phyloP scores from a whole-genome alignment of 1,140 invertebrate species.

The Drosophila carrolli region DNA sequence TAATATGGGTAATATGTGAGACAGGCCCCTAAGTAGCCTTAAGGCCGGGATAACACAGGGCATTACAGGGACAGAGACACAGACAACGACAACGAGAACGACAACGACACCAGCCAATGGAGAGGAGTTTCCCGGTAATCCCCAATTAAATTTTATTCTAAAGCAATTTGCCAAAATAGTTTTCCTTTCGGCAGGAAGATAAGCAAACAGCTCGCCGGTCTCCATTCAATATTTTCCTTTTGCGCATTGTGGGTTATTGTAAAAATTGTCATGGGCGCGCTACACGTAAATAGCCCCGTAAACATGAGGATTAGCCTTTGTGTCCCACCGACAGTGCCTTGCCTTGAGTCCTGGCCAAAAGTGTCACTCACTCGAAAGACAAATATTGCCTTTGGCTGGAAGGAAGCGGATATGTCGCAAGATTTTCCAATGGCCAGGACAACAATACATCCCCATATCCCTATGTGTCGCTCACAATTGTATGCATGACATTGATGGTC shows the following conservation, averaged over 20 bases:
- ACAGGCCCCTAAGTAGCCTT: conserved; percentile 81
- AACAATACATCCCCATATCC: conserved; percentile 52
- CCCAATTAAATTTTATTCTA: conserved; percentile 83
- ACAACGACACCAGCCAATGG: not conserved
- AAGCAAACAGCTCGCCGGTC: conserved; percentile 64
- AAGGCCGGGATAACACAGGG: conserved; percentile 75
- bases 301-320: conserved; percentile 79
- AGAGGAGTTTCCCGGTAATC: conserved; percentile 61
- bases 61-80: conserved; percentile 53
- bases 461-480: conserved; percentile 79
- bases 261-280: conserved; percentile 73
- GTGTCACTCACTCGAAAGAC: conserved; percentile 78
- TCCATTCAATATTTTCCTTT: conserved; percentile 52
- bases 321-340: conserved; percentile 17
- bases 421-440: conserved; percentile 54
- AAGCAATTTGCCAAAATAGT: conserved; percentile 80
- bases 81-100: conserved; percentile 8
- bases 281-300: conserved; percentile 76
- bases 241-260: conserved; percentile 57
- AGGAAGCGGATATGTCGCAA: conserved; percentile 80
- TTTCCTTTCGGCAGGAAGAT: conserved; percentile 64
- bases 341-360: conserved; percentile 60
- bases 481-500: conserved; percentile 79
- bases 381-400: conserved; percentile 68
- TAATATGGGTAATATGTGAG: conserved; percentile 80